Base-by-base conservation (phyloP, 2,888 invertebrate species). In the Brachylomia viminalis region DNA sequence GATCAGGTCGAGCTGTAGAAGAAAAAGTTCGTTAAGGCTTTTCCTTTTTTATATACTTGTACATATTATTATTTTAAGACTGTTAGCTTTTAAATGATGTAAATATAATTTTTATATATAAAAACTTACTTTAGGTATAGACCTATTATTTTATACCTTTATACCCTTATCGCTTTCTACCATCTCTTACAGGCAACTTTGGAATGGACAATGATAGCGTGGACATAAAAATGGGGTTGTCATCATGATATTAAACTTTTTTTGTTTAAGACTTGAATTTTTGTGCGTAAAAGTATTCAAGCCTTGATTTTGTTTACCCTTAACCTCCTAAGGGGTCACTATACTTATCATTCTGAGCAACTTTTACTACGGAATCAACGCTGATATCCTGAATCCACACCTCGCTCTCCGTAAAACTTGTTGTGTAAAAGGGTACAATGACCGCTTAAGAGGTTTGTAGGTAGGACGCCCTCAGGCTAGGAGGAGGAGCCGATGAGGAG, bases 1-100 rank as follows among this genome's bases (percentile, higher is more conserved):
- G 8, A 86, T 66, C 0, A 89, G 11, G 58, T 87, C 80, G 0
- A 88, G 0, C 91, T 91, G 72, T 42, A 15, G 52, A 62, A 61
- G 1, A 52, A 20, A 49, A 66, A 13, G 2, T 23, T 49, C 10
- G 5, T 30, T 65, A 58, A 30, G 8, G 1, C 49, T 15, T 49
- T 49, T 20, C 38, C 38, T 38, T 38, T 38, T 38, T 38, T 38
- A 5, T 38, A 38, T 38, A 38, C 38, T 5, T 38, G 4, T 49
- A 49, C 49, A 20, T 8, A 2, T 49, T 20, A 20, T 20, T 47
- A 47, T 49, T 20, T 49, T 23, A 20, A 49, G 20, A 49, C 49
- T 49, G 47, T 49, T 20, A 20, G 49, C 8, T 49, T 49, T 49
- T 52, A 11, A n/a, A n/a, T 4, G 4, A 10, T n/a, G 10, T 52